Percentiles rank a stretch among this genome's conserved stretches.
These are phyloP conservation scores for Harmothoe impar DNA, from an alignment of 2,888 invertebrate genomes.

Conservation along the genomic window DNA sequence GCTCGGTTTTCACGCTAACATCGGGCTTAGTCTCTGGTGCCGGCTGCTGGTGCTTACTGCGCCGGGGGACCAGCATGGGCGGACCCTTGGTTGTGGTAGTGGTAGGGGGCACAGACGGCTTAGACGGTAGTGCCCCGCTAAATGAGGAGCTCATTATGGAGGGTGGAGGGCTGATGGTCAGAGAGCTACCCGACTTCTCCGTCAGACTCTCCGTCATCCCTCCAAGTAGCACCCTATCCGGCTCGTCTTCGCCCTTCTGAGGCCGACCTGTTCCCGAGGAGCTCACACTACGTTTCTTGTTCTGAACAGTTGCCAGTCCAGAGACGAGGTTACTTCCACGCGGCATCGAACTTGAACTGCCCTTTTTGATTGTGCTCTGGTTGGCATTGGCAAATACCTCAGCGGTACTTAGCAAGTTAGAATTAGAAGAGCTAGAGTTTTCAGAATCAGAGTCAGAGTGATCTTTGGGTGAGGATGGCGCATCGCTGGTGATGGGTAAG, in stretches of 20 bases:
- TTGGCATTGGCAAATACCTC: conserved; percentile 91
- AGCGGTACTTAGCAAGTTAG: conserved; percentile 86
- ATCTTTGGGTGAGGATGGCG: conserved; percentile 76
- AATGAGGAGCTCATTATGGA: conserved; percentile 53
- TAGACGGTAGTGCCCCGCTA: conserved; percentile 30
- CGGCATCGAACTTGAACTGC: conserved; percentile 75
- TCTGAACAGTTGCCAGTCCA: neutral
- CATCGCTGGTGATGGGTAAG: conserved; percentile 75
- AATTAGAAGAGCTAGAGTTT: conserved; percentile 72
- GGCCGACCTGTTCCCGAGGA: conserved; percentile 55
- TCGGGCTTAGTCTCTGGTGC: neutral
- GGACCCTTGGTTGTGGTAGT: conserved; percentile 17
- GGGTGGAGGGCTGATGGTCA: neutral
- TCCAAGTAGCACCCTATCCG: neutral
- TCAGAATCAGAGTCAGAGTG: conserved; percentile 73
- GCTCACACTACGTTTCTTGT: conserved; percentile 46
- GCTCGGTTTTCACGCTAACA: neutral
- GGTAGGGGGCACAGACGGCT: neutral
- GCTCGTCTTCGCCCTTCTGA: neutral
- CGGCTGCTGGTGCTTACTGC: neutral
- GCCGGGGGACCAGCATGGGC: conserved; percentile 50
- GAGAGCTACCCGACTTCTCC: neutral
- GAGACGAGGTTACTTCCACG: conserved; percentile 67
- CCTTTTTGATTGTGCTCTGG: conserved; percentile 90
- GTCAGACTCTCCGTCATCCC: conserved; percentile 49